Evolutionary conservation across 2,888 invertebrate species (phyloP), one percentile per base, ranked within the genome.

Genomic region (Drosophila heteroneura): DNA sequence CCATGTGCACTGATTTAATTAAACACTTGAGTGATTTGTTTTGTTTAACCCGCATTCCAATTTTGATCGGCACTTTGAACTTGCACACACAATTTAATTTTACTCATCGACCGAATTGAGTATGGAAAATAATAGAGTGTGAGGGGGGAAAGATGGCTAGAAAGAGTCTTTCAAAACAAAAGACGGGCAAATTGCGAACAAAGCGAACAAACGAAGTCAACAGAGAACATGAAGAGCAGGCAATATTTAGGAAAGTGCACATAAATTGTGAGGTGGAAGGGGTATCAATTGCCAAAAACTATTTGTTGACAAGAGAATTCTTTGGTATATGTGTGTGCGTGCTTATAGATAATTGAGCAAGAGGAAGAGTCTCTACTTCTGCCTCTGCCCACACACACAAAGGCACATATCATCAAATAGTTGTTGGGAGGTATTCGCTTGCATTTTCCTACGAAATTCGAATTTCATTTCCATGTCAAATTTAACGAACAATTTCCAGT

Each of bases 1-100:
- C 44, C 19, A 47, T 53, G 63, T 39, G 66, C 56, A 49, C 28
- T 39, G 47, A 78, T 78, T 78, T n/a, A 68, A 78, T 81, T 62
- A 75, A 81, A 70, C 58, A 72, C 64, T 81, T 75, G 72, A 81
- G 66, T 60, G 63, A 69, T 78, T 75, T 75, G 71, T 41, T 67
- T 74, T 68, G 39, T 56, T 75, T 75, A 69, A 75, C 71, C 67
- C 71, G 64, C 54, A 61, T 56, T 63, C 61, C 65, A 61, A 53
- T 57, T 62, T 62, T 26, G 67, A 72, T 74, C 61, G 53, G 26
- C 39, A 41, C 33, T 56, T 39, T 77, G 65, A 77, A 77, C 77
- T 66, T 62, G 59, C 63, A n/a, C 39, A 37, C 60, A 66, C 71
- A 66, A 75, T 75, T 75, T 54, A 52, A 75, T 71, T 16, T 66